Conservation (phyloP, 2,888 invertebrate species). For the Tinea pellionella region DNA sequence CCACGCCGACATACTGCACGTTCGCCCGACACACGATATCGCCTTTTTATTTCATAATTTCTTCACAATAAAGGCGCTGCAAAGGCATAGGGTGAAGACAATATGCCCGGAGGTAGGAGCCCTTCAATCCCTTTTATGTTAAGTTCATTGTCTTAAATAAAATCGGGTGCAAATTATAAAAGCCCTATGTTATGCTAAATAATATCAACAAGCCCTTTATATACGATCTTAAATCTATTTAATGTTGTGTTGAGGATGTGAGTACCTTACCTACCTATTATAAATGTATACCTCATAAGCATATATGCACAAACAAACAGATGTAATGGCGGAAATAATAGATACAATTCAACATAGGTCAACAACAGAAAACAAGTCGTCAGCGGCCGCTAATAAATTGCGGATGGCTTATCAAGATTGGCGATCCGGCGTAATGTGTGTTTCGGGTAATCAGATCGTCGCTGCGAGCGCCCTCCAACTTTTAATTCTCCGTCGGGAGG, state of each 20-base stretch:
- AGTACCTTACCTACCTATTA: no score
- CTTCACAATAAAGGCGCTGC: conserved; percentile 54
- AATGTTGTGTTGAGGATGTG: background rate
- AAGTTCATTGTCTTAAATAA: conserved; percentile 66
- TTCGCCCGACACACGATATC: conserved; percentile 56
- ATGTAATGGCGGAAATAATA: background rate
- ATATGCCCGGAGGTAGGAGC: conserved; percentile 65
- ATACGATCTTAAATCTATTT: conserved; percentile 20
- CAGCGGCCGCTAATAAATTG: conserved; percentile 51
- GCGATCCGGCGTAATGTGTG: conserved; percentile 51
- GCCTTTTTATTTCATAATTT: conserved; percentile 66
- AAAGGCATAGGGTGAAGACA: conserved; percentile 66
- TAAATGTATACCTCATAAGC: no score
- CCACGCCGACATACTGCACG: conserved; percentile 23
- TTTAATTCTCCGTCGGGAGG: conserved; percentile 54
- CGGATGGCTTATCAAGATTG: conserved; percentile 55
- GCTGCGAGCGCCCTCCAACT: conserved; percentile 50
- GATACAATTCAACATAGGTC: conserved; percentile 14
- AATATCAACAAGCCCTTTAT: conserved; percentile 30
- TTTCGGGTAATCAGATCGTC: conserved; percentile 60
- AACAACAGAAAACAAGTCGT: conserved; percentile 44
- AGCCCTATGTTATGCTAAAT: conserved; percentile 30
- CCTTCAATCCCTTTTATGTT: conserved; percentile 64
- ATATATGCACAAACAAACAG: background rate
- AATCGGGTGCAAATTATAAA: conserved; percentile 69